phyloP scores from a whole-genome alignment of 1,140 invertebrate species.

The Hylyphantes graminicola region DNA sequence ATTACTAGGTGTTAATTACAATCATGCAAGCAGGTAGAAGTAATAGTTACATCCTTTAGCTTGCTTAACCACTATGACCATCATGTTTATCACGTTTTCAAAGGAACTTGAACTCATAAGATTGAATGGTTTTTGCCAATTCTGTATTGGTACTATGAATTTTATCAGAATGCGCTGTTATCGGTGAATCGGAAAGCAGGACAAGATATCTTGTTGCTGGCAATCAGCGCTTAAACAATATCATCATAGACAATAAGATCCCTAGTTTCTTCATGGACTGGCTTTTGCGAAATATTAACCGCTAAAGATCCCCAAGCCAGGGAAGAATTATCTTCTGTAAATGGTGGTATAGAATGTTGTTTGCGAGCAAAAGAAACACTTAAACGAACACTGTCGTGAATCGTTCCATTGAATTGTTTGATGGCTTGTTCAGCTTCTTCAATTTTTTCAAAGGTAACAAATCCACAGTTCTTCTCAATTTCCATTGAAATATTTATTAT shows the following conservation, averaged over 20 bases:
- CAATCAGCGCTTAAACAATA: not conserved
- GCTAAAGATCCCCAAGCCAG: constrained; percentile 77
- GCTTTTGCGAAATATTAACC: constrained; percentile 81
- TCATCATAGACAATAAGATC: constrained; percentile 67
- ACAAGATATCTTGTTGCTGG: no score
- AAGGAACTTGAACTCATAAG: no score
- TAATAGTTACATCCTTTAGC: no score
- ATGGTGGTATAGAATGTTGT: constrained; percentile 83
- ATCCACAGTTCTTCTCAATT: constrained; percentile 88
- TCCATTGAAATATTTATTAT: constrained; percentile 92
- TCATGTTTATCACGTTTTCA: no score
- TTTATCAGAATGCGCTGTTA: no score
- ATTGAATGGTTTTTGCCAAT: no score
- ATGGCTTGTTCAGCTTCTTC: constrained; percentile 89
- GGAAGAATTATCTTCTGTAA: constrained; percentile 78
- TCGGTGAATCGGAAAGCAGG: no score
- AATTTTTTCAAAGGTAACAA: constrained; percentile 91
- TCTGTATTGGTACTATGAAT: no score
- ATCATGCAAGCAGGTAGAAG: no score
- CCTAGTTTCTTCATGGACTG: constrained; percentile 66
- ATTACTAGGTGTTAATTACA: no score
- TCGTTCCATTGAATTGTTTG: constrained; percentile 84
- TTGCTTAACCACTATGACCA: no score
- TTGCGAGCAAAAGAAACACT: constrained; percentile 84
- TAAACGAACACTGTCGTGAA: constrained; percentile 81